phyloP scores from a whole-genome alignment of 1,140 invertebrate species.

The Drosophila tsacasi region DNA sequence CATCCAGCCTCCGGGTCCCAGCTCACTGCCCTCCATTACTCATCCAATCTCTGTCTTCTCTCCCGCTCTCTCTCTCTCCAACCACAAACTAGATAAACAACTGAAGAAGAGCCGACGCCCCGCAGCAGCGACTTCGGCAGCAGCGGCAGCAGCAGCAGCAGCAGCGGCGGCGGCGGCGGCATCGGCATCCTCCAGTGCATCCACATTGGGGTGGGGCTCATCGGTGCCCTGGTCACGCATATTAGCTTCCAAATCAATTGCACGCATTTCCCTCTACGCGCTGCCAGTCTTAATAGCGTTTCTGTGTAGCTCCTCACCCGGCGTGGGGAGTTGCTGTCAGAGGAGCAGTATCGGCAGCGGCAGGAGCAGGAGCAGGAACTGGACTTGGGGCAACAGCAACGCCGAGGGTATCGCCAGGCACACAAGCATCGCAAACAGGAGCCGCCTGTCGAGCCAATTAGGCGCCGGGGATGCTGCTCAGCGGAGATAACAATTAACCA shows the following conservation, averaged over 20 bases:
- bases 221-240: slow-evolving; percentile 65
- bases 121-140: slow-evolving; percentile 68
- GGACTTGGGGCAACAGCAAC: not conserved
- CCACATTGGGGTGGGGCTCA: slow-evolving; percentile 31
- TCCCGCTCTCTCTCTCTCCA: not conserved
- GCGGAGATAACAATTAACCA: slow-evolving; percentile 78
- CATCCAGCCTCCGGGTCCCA: not conserved
- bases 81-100: slow-evolving; percentile 63
- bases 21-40: slow-evolving; percentile 5
- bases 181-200: slow-evolving; percentile 38
- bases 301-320: slow-evolving; percentile 64
- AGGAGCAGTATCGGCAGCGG: slow-evolving; percentile 1
- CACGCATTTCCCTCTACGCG: slow-evolving; percentile 77
- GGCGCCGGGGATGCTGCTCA: slow-evolving; percentile 37
- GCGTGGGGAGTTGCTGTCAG: slow-evolving; percentile 25
- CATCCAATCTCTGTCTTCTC: slow-evolving; percentile 2
- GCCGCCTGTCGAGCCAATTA: slow-evolving; percentile 70
- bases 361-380: slow-evolving; percentile 1
- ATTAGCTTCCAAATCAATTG: slow-evolving; percentile 75
- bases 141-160: slow-evolving; percentile 51
- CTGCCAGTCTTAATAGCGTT: slow-evolving; percentile 81
- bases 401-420: slow-evolving; percentile 33
- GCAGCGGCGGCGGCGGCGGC: slow-evolving; percentile 46
- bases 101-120: slow-evolving; percentile 77
- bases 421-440: slow-evolving; percentile 21